Conservation (phyloP, 2,888 invertebrate genomes). For the Diarsia mendica region DNA sequence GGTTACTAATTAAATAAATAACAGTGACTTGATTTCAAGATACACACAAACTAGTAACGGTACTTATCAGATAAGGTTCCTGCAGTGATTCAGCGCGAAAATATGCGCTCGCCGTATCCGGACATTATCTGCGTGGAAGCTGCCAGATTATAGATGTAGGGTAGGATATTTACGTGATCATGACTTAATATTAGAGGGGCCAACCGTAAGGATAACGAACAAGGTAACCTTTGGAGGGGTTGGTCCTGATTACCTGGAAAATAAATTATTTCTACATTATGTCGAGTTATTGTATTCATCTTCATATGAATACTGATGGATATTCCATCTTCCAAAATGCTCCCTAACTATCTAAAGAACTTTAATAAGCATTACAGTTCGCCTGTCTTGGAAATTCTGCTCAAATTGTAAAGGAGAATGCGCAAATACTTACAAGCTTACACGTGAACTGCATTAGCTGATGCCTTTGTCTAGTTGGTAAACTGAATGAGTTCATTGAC, state of each 20-base stretch:
- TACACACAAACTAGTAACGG: slow-evolving; percentile 21
- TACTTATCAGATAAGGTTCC: slow-evolving; percentile 43
- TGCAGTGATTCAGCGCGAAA: slow-evolving; percentile 61
- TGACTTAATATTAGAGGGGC: slow-evolving; percentile 17
- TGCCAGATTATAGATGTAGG: slow-evolving; percentile 50
- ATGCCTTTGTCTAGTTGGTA: slow-evolving; percentile 37
- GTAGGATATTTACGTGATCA: slow-evolving; percentile 47
- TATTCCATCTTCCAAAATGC: slow-evolving; percentile 6
- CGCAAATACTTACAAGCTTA: slow-evolving; percentile 30
- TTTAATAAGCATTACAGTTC: slow-evolving; percentile 12
- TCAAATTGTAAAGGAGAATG: slow-evolving; percentile 25
- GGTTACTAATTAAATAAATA: slow-evolving; percentile 57
- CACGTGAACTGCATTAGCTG: slow-evolving; percentile 52
- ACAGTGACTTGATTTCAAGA: slow-evolving; percentile 32
- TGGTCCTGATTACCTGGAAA: slow-evolving; percentile 20
- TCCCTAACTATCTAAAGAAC: slow-evolving; percentile 6
- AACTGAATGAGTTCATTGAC: slow-evolving; percentile 39
- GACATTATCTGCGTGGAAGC: slow-evolving; percentile 55
- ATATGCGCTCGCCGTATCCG: slow-evolving; percentile 63
- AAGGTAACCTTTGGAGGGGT: background rate
- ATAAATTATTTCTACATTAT: background rate
- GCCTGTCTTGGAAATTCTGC: slow-evolving; percentile 11
- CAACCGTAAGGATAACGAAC: slow-evolving; percentile 19
- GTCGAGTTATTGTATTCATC: slow-evolving; percentile 5
- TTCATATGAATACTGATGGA: background rate